Evolutionary conservation across 1,140 invertebrate species (phyloP), one percentile per base, ranked within the genome.

Genomic region (Mamestra configurata): DNA sequence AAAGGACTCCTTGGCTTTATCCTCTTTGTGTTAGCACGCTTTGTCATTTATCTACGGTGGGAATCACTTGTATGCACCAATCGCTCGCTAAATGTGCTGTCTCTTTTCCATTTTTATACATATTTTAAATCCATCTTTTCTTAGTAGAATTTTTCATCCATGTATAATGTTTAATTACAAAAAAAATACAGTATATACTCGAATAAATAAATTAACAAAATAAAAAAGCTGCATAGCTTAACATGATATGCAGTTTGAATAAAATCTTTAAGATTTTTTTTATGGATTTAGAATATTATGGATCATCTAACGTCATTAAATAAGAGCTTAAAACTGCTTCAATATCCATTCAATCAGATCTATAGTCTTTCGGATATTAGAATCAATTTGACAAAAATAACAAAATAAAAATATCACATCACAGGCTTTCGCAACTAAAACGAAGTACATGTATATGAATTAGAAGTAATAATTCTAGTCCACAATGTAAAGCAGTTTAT

Each of bases 51-150:
- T 70, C 51, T 53, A 22, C 49, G 64, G 76, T 73, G 66, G 70
- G 70, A 35, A 22, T 64, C 61, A 81, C 79, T 57, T 68, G 15
- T 51, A 68, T 72, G 72, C 83, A 78, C 78, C 81, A 79, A 79
- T 73, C 81, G 78, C 85, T 86, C 85, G 79, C 83, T 61, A 81
- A 77, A 82, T 79, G 84, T 84, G 84, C 84, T 86, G 84, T 81
- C 82, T 53, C 24, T 64, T 53, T 79, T 11, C 31, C 37, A 24
- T 46, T 24, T 20, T 7, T 20, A 15, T 3, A 49, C 15, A 71
- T 75, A 79, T 79, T 59, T 82, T 82, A 80, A 80, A 82, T 82
- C 80, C 80, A 82, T 79, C 13, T 24, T 46, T 37, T 43, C 27
- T 31, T 31, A 31, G 27, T 31, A 31, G 5, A 31, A 31, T 31